phyloP scores from a whole-genome alignment of 1,140 invertebrate species.

The Elymnias hypermnestra region DNA sequence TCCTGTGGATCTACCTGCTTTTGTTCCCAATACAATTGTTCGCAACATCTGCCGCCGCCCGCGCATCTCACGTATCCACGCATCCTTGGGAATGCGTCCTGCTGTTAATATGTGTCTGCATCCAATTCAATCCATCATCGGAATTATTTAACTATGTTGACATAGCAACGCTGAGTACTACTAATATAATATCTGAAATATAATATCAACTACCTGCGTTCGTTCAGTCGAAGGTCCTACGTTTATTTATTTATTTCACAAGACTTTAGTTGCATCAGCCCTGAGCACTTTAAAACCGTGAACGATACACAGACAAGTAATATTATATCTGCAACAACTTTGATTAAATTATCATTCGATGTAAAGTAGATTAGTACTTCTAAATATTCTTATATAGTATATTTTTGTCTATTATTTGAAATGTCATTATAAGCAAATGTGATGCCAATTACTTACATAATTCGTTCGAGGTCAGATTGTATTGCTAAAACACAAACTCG shows the following conservation, averaged over 20 bases:
- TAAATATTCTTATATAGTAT: too few relatives aligned
- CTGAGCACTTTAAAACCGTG: slow-evolving; percentile 22
- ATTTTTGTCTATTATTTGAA: not conserved
- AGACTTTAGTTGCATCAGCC: slow-evolving; percentile 30
- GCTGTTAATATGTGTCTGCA: slow-evolving; percentile 20
- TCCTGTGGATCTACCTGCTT: slow-evolving; percentile 61
- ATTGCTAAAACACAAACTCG: slow-evolving; percentile 49
- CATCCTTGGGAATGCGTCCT: slow-evolving; percentile 27
- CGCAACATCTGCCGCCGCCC: slow-evolving; percentile 63
- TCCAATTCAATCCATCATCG: slow-evolving; percentile 33
- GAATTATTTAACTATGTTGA: not conserved
- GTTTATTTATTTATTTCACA: slow-evolving; percentile 34
- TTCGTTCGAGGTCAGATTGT: slow-evolving; percentile 35
- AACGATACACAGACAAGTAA: slow-evolving; percentile 12
- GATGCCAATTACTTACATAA: slow-evolving; percentile 54
- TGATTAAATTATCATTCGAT: not conserved
- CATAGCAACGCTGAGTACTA: not conserved
- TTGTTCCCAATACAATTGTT: slow-evolving; percentile 61
- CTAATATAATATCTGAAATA: slow-evolving; percentile 13
- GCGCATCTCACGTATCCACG: slow-evolving; percentile 25
- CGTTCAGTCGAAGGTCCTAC: slow-evolving; percentile 25
- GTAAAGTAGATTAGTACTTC: too few relatives aligned
- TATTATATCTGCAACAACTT: not conserved
- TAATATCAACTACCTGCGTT: slow-evolving; percentile 26
- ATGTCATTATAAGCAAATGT: slow-evolving; percentile 17